Evolutionary conservation across 2,888 invertebrate species (phyloP).

Genomic region (Phyllotreta cruciferae): DNA sequence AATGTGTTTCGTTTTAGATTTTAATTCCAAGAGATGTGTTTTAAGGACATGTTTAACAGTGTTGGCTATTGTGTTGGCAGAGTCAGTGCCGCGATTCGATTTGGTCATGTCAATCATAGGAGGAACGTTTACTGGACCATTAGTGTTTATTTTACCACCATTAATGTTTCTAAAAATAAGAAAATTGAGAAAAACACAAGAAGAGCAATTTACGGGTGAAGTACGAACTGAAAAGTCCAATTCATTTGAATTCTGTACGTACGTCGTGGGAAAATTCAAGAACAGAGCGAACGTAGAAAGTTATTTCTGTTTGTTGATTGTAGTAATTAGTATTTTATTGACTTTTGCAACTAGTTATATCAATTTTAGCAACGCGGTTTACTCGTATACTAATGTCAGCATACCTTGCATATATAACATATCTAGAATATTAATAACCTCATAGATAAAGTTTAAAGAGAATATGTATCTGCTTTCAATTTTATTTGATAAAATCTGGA

Average conservation of each 20-base stretch:
- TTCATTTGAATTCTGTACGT: slow-evolving; percentile 18
- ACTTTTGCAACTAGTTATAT: slow-evolving; percentile 75
- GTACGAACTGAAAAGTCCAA: slow-evolving; percentile 32
- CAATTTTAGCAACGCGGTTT: slow-evolving; percentile 69
- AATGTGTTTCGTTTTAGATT: slow-evolving; percentile 65
- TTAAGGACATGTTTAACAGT: slow-evolving; percentile 74
- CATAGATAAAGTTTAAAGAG: slow-evolving; percentile 35
- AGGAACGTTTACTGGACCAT: slow-evolving; percentile 81
- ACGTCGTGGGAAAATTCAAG: slow-evolving; percentile 36
- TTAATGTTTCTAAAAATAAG: slow-evolving; percentile 77
- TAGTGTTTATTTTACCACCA: slow-evolving; percentile 86
- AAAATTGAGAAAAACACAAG: slow-evolving; percentile 60
- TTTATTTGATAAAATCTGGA: too few relatives aligned
- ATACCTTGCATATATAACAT: slow-evolving; percentile 77
- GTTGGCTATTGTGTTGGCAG: slow-evolving; percentile 77
- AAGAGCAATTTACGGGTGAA: slow-evolving; percentile 44
- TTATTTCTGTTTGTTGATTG: slow-evolving; percentile 62
- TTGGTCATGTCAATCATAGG: slow-evolving; percentile 86
- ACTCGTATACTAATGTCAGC: slow-evolving; percentile 70
- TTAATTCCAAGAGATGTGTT: slow-evolving; percentile 75
- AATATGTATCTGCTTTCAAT: not conserved
- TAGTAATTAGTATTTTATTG: slow-evolving; percentile 68
- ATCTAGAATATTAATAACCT: slow-evolving; percentile 43
- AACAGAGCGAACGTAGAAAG: slow-evolving; percentile 43
- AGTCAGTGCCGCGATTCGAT: slow-evolving; percentile 85